phyloP scores from a whole-genome alignment of 2,113 vertebrate genomes.

The Amazona vittata region DNA sequence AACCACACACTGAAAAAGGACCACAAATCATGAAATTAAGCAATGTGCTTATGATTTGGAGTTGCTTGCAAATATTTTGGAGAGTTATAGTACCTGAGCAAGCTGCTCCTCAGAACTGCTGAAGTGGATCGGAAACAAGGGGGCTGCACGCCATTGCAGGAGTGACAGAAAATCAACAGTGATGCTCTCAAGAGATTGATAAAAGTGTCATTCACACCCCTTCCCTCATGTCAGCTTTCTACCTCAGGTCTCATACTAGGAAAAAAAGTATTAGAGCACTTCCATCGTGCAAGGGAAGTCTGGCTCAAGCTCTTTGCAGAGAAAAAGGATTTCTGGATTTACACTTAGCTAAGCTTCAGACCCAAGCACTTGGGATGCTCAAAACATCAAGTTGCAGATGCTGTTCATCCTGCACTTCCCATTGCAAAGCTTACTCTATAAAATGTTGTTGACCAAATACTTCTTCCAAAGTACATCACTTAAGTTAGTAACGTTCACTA shows the following conservation, averaged over 20 bases:
- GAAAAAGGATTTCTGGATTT: slow-evolving; percentile 39
- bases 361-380: not conserved
- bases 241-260: not conserved
- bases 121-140: not conserved
- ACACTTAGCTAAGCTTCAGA: slow-evolving; percentile 18
- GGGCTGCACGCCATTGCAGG: not conserved
- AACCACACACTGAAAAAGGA: not conserved
- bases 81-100: not conserved
- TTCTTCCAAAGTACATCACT: not conserved
- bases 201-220: not conserved
- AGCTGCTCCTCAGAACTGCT: not conserved
- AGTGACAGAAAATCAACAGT: not conserved
- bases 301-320: not conserved
- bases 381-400: not conserved
- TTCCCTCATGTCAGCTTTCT: not conserved
- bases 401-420: not conserved
- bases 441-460: not conserved
- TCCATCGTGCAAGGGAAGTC: not conserved
- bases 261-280: not conserved
- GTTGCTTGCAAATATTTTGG: not conserved
- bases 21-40: not conserved
- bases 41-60: not conserved
- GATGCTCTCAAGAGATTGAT: not conserved
- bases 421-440: not conserved
- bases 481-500: not conserved